Base-by-base conservation (phyloP, 2,797 vertebrate genomes). In the Cottoperca gobio region DNA sequence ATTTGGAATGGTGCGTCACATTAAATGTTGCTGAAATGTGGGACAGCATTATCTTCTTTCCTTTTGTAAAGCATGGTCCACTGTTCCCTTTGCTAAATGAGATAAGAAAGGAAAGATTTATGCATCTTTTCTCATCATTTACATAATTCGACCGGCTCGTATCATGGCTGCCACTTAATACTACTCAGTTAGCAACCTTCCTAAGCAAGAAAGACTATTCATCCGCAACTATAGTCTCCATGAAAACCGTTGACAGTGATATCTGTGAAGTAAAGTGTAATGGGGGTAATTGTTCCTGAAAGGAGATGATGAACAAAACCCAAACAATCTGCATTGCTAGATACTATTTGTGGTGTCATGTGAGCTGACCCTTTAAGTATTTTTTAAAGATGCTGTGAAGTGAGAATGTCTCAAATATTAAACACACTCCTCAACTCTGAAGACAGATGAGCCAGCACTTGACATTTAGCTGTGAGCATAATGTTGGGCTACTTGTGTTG, bases 391-490 rank as follows among this genome's bases (percentile, higher is more conserved):
- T 19, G 16, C 28, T 59, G 21, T 45, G 42, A 28, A 45, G 48
- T 42, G 28, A 65, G 9, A 4, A 26, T 43, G 33, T 7, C 50
- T 60, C 23, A 48, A 48, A 53, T 46, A 67, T 67, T 61, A 43
- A 63, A 13, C 53, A 33, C 21, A 39, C 64, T 26, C 21, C 19
- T 68, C 50, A 68, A 21, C 16, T 35, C 17, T 31, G 16, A 58
- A 19, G 43, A 60, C 23, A 28, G 49, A 49, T 26, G 21, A 83
- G 65, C 42, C 74, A 68, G 23, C 35, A 16, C 33, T 78, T 78
- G 70, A 52, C 66, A 79, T 80, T 42, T 57, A 58, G 26, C 19
- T 37, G 1, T 64, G 6, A 2, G 8, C 60, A 37, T 42, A 50
- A 48, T 72, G 46, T 72, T 45, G 67, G 45, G 14, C 45, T 42